Conservation (phyloP, 2,113 vertebrate species). For the Ranitomeya variabilis region DNA sequence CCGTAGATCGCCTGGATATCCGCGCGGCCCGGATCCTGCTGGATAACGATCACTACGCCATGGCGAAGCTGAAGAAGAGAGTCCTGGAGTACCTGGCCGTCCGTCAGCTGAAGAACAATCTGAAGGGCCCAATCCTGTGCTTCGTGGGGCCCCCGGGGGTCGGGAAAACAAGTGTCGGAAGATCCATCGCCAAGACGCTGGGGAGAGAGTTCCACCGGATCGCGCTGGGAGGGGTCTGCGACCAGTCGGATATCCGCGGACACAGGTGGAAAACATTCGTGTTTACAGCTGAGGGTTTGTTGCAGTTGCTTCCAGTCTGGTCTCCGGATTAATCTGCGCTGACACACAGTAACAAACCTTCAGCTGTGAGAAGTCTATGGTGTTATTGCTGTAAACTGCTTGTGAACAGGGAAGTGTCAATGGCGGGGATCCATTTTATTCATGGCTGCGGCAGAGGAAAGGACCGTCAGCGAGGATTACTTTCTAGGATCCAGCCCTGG, state of each 20-base stretch:
- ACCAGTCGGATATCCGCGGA: constrained; percentile 96
- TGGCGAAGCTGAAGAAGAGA: constrained; percentile 94
- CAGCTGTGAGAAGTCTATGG: too few relatives aligned
- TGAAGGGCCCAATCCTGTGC: constrained; percentile 96
- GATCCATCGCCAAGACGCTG: constrained; percentile 91
- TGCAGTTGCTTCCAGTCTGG: too few relatives aligned
- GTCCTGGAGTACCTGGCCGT: constrained; percentile 96
- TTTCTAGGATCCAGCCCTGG: too few relatives aligned
- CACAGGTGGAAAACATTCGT: constrained; percentile 78
- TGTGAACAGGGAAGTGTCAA: too few relatives aligned
- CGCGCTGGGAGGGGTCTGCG: constrained; percentile 91
- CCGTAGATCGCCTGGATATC: constrained; percentile 90
- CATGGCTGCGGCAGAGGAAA: too few relatives aligned
- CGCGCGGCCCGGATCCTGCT: constrained; percentile 84
- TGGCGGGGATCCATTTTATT: too few relatives aligned
- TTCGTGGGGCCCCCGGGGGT: constrained; percentile 97
- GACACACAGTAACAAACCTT: too few relatives aligned
- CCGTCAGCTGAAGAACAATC: constrained; percentile 86
- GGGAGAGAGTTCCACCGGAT: constrained; percentile 96
- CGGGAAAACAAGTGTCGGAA: constrained; percentile 95
- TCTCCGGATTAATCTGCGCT: too few relatives aligned
- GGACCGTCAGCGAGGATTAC: too few relatives aligned
- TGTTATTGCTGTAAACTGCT: too few relatives aligned
- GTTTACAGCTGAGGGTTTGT: too few relatives aligned
- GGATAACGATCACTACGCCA: constrained; percentile 95